Base-by-base conservation (phyloP, 2,797 vertebrate genomes). In the Amphiprion clarkii region DNA sequence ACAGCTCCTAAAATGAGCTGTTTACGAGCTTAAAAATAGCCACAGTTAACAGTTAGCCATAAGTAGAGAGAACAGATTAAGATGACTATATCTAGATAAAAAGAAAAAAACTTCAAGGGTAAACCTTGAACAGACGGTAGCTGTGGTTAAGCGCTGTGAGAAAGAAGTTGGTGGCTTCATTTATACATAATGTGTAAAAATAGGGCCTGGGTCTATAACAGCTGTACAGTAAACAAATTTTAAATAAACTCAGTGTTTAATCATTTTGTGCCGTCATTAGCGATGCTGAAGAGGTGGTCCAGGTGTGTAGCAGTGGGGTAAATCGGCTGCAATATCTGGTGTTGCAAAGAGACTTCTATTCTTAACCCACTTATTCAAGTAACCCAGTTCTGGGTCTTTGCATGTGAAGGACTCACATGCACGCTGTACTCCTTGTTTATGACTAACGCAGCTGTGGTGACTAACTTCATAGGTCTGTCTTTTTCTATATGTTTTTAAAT, bases 221-320 rank as follows among this genome's bases (percentile, higher is more conserved):
- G 74, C 78, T 87, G 85, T 74, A 81, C 52, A 21, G 61, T 79
- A 75, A 86, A 90, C 85, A 82, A 0, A 71, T 80, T 83, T 83
- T 59, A 62, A 82, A 84, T 86, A 90, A 89, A 81, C 76, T 82
- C 62, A 4, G 76, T 81, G 68, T 88, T 90, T 87, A 85, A 92
- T 89, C 80, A 90, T 82, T 74, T 76, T 76, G 58, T 78, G 42
- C 46, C 63, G 61, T 76, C 74, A 74, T 83, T 82, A 81, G 74
- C 49, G 11, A 71, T 61, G 48, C 70, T 63, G 68, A 87, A 44
- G 82, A 79, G 85, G 85, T 89, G 87, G 85, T 88, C 83, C 84
- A 90, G 84, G 83, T 91, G 90, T 87, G 76, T 29, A 78, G 64
- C 76, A 67, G 76, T 77, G 57, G 71, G 78, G 61, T 74, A 78